A percentile compares a stretch with the other conserved stretches of the same genome.
These are phyloP conservation scores for Eolophus roseicapilla DNA, from an alignment of 2,113 vertebrate species.

Conservation along the genomic window DNA sequence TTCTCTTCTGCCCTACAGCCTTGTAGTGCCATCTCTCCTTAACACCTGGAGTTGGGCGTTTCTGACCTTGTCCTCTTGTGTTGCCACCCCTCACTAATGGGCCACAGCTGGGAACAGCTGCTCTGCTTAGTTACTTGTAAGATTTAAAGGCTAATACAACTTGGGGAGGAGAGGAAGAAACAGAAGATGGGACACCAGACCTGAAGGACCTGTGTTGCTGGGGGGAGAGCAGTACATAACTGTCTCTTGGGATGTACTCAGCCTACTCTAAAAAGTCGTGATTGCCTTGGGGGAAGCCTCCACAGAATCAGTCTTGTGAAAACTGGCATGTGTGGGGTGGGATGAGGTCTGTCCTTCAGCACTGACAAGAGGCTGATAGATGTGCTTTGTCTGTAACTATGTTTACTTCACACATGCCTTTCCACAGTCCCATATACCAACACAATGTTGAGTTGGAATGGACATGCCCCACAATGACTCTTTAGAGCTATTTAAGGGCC, in stretches of 20 bases:
- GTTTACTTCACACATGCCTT: neutral
- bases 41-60: too few relatives aligned
- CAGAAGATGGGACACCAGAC: neutral
- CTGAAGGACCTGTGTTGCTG: neutral
- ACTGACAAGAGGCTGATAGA: neutral
- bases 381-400: neutral
- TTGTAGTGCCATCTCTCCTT: neutral
- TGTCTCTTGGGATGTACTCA: neutral
- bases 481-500: neutral
- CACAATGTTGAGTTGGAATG: neutral
- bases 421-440: neutral
- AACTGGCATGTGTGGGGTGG: neutral
- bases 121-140: neutral
- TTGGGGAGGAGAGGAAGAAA: neutral
- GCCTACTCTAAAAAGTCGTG: rapidly evolving
- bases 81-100: neutral
- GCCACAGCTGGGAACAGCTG: neutral
- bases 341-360: neutral
- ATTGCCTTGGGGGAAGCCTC: neutral
- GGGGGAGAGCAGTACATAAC: neutral
- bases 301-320: neutral
- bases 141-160: neutral
- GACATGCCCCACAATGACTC: neutral
- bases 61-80: neutral
- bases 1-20: neutral